These are phyloP conservation scores for Tribolium madens DNA, from an alignment of 1,140 invertebrate species.

Conservation along the genomic window DNA sequence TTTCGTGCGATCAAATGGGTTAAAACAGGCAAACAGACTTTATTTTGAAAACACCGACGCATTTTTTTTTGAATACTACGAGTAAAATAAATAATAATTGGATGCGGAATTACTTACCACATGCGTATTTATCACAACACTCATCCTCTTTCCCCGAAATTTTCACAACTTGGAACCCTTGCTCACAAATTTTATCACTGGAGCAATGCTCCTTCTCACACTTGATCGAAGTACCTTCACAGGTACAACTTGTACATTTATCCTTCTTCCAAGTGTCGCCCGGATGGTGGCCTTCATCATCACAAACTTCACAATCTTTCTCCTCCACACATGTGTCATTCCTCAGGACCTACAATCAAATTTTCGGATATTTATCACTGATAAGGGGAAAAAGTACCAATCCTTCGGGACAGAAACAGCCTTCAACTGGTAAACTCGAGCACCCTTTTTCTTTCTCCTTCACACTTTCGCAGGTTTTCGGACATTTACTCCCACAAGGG, in stretches of 20 bases:
- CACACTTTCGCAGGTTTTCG: conserved; percentile 76
- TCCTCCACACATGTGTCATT: conserved; percentile 73
- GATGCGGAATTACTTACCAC: conserved; percentile 66
- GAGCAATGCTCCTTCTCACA: conserved; percentile 74
- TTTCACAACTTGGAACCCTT: conserved; percentile 68
- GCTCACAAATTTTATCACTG: conserved; percentile 72
- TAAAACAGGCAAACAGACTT: too few species aligned
- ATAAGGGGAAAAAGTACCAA: conserved; percentile 66
- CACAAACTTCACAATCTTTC: conserved; percentile 75
- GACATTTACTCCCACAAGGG: conserved; percentile 76
- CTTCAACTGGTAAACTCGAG: conserved; percentile 71
- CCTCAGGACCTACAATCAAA: conserved; percentile 68
- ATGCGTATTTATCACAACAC: conserved; percentile 79
- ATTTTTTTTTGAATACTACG: too few species aligned
- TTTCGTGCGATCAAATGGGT: too few species aligned
- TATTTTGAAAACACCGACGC: too few species aligned
- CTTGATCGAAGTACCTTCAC: conserved; percentile 68
- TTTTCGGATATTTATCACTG: neutral
- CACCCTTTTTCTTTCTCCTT: conserved; percentile 69
- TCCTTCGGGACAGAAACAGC: conserved; percentile 84
- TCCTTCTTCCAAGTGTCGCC: conserved; percentile 73
- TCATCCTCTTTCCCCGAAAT: conserved; percentile 69
- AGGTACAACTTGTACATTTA: conserved; percentile 82
- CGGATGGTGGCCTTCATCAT: conserved; percentile 68
- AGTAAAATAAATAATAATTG: too few species aligned